Base-by-base conservation (phyloP, 1,140 invertebrate species). In the Drosophila tristis region DNA sequence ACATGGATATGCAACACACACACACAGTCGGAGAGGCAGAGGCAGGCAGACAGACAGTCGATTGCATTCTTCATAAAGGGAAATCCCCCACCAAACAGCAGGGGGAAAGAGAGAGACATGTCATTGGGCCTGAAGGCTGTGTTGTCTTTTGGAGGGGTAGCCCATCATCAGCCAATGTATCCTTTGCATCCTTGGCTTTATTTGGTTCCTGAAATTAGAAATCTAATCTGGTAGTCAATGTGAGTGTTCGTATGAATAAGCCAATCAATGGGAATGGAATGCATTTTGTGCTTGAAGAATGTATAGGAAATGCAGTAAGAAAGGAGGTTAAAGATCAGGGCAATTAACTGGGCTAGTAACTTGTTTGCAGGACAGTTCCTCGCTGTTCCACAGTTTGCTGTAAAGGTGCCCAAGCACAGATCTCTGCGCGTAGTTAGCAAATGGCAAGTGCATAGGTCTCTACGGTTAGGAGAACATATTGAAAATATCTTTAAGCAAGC, bases 41-140 rank as follows among this genome's bases (percentile, higher is more conserved):
- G 23, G 13, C 5, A 15, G 16, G 1, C 11, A 39, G 5, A 26
- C 53, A 35, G 42, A 35, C 47, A 54, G n/a, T 7, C 39, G 29
- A 42, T 53, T 79, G 76, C 59, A 80, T 44, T 29, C 47, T 49
- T 58, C 47, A 53, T 50, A 16, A 68, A 68, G 66, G 64, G 42
- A 68, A 39, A 66, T 26, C 8, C 43, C 64, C 60, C 3, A 35
- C 4, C 35, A 70, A 70, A 26, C 57, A 11, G 16, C 16, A 9
- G 5, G 9, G n/a, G 43, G 26, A 31, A 13, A 23, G 35, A 25
- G 23, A 25, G 23, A 11, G 35, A 2, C 20, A 13, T 55, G 49
- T 43, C 63, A 49, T 49, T 68, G 9, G 25, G 63, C 25, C 44
- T 26, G 7, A 60, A 29, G 60, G 13, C 64, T 39, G 29, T 68